Evolutionary conservation across 2,888 invertebrate species (phyloP), one percentile per base, ranked within the genome.

Genomic region (Erebia aethiops): DNA sequence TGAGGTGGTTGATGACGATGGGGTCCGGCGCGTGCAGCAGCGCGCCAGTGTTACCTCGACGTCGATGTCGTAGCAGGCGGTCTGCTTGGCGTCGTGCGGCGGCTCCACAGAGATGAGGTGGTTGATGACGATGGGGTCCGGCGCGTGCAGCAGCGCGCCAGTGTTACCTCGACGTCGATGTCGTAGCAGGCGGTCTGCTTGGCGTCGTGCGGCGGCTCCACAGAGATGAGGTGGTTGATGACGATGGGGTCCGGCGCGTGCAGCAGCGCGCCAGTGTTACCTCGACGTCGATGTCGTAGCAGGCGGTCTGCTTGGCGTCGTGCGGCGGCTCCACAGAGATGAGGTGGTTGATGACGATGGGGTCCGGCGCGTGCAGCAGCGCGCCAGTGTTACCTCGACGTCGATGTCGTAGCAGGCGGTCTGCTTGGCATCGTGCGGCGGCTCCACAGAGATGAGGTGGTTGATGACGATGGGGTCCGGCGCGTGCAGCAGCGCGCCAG

Each of bases 381-480:
- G 41, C 41, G 41, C 41, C 41, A 9, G 41, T 41, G 41, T 1
- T 41, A 41, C 89, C 95, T 99, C 41, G 41, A 41, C 99, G 89
- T 99, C 99, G 86, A 99, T 99, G 91, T 99, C 99, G 90, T 99
- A 99, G 89, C 99, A 99, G 54, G 99, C 99, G 1, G 99, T 99
- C 93, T 99, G 99, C 92, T 99, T 99, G 84, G 98, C 97, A 92
- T 99, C 41, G 41, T 41, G 41, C 43, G 98, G 98, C 83, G 97
- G 96, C 92, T 41, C 41, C 3, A 96, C 91, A 73, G 95, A 95
- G 86, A 99, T 99, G 66, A n/a, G n/a, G n/a, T n/a, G n/a, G n/a
- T n/a, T n/a, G n/a, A n/a, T n/a, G n/a, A n/a, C n/a, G n/a, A n/a
- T 99, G 74, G 99, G 99, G 95, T 99, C 99, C n/a, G n/a, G n/a